These are phyloP conservation scores for Syrrhaptes paradoxus DNA, from an alignment of 2,113 vertebrate species.

Conservation along the genomic window DNA sequence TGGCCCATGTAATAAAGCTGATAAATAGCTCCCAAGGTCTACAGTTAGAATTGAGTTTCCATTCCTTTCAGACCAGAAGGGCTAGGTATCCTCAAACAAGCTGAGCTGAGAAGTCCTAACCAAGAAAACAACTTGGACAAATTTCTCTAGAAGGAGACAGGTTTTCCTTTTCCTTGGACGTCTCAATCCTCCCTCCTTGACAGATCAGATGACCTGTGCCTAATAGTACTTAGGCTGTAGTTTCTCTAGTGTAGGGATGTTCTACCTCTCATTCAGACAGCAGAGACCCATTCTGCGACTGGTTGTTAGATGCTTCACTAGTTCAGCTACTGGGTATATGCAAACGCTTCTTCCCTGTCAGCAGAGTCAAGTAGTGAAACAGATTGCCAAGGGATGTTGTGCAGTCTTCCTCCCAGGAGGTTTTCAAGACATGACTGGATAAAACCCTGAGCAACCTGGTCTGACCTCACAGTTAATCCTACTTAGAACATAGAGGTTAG, in stretches of 20 bases:
- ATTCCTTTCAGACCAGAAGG: neutral
- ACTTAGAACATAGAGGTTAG: neutral
- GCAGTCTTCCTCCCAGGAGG: neutral
- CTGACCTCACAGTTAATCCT: constrained; percentile 20
- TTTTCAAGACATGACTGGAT: constrained; percentile 16
- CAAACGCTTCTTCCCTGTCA: neutral
- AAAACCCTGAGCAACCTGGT: neutral
- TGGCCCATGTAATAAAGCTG: neutral
- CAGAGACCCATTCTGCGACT: neutral
- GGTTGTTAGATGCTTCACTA: neutral
- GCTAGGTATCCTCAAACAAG: neutral
- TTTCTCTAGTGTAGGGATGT: neutral
- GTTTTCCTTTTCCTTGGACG: neutral
- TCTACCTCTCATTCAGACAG: neutral
- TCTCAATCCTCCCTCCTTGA: neutral
- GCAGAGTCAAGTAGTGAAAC: neutral
- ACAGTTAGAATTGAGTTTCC: neutral
- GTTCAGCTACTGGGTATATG: neutral
- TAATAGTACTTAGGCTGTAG: neutral
- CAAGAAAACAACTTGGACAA: neutral
- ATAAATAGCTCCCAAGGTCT: neutral
- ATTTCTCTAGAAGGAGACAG: neutral
- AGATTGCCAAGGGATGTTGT: neutral
- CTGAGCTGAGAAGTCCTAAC: neutral
- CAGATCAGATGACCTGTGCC: neutral